These are phyloP conservation scores for Volucella inflata DNA, from an alignment of 2,888 invertebrate species.

Conservation along the genomic window DNA sequence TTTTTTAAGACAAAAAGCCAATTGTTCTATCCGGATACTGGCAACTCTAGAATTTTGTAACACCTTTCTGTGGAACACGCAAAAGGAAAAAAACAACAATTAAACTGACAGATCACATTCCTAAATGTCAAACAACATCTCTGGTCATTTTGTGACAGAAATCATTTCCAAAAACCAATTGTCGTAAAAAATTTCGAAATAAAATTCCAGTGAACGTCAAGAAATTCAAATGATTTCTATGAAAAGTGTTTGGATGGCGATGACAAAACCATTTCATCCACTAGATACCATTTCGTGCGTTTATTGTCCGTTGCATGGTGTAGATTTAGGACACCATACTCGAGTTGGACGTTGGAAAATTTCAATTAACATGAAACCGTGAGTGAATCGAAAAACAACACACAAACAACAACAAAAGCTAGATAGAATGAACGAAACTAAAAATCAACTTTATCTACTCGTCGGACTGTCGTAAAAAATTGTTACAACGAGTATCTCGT, in stretches of 20 bases:
- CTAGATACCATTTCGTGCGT: slow-evolving; percentile 67
- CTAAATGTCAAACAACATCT: slow-evolving; percentile 17
- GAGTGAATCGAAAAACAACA: slow-evolving; percentile 45
- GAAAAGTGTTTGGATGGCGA: slow-evolving; percentile 57
- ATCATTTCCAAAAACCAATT: slow-evolving; percentile 31
- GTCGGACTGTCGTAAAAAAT: slow-evolving; percentile 51
- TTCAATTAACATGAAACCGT: slow-evolving; percentile 72
- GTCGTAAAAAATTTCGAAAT: slow-evolving; percentile 1
- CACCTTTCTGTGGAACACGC: too few relatives aligned
- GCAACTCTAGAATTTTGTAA: too few relatives aligned
- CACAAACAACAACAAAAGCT: slow-evolving; percentile 12
- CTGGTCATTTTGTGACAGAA: slow-evolving; percentile 46
- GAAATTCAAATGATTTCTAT: slow-evolving; percentile 69
- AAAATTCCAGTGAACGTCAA: slow-evolving; percentile 23
- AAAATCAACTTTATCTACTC: slow-evolving; percentile 35
- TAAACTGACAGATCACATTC: slow-evolving; percentile 5
- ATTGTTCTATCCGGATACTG: too few relatives aligned
- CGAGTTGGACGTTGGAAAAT: slow-evolving; percentile 57
- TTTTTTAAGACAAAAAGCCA: too few relatives aligned
- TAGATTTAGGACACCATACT: slow-evolving; percentile 6
- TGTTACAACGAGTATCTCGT: too few relatives aligned
- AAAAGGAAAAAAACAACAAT: not conserved
- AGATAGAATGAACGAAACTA: not conserved
- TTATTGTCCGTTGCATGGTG: slow-evolving; percentile 33
- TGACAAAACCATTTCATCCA: slow-evolving; percentile 72